Evolutionary conservation across 92 coral and sea anemone species (phyloP).

Genomic region (Epizoanthus scotinus): DNA sequence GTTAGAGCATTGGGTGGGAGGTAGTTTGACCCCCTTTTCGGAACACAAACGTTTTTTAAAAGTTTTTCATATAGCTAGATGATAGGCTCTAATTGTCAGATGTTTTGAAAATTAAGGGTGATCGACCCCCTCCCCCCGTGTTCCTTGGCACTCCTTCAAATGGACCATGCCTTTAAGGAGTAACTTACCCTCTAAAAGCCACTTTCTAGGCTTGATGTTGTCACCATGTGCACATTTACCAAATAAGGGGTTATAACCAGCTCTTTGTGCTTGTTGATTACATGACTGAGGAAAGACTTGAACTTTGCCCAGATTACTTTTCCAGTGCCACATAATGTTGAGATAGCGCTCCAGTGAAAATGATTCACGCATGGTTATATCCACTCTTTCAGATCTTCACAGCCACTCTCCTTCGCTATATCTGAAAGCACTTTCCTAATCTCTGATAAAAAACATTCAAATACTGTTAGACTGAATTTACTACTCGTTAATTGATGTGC

Average conservation of each 20-base stretch:
- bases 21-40: too few species aligned
- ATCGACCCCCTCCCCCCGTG: too few species aligned
- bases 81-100: too few species aligned
- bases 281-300: conserved; percentile 52
- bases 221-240: conserved; percentile 51
- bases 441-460: conserved; percentile 22
- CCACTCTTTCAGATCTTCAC: conserved; percentile 54
- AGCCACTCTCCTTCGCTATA: conserved; percentile 39
- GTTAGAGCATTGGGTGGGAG: too few species aligned
- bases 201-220: conserved; percentile 46
- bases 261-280: conserved; percentile 38
- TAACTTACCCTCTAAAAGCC: conserved; percentile 50
- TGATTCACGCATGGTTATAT: conserved; percentile 56
- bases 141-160: too few species aligned
- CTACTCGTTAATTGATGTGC: too few species aligned
- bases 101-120: too few species aligned
- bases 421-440: conserved; percentile 36
- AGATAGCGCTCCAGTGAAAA: conserved; percentile 58
- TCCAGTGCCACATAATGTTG: conserved; percentile 57
- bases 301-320: conserved; percentile 44
- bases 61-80: too few species aligned
- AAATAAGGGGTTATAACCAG: conserved; percentile 46
- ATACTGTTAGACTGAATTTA: too few species aligned
- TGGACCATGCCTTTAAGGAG: too few species aligned
- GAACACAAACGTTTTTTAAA: too few species aligned